Evolutionary conservation across 1,140 invertebrate genomes (phyloP), one percentile per base, ranked within the genome.

Genomic region (Mycetomoellerius zeteki): DNA sequence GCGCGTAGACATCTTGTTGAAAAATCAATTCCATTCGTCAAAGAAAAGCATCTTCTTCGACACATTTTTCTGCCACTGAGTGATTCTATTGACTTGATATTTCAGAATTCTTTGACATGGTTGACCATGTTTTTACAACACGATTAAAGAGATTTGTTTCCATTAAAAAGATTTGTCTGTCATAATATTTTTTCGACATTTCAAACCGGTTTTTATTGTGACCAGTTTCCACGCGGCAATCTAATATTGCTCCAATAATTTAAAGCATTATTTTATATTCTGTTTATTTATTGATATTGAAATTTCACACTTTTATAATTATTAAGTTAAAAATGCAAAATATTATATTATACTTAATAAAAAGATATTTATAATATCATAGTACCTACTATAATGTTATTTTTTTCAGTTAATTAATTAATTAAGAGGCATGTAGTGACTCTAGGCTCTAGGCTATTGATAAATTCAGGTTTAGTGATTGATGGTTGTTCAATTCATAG

Each of bases 1-100:
- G 73, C 30, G 54, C 72, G 85, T 67, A 33, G 50, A 54, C 64
- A 16, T 82, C 64, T 87, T 75, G 71, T 87, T 90, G 88, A 89
- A 77, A 72, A 87, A 89, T 90, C 88, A 87, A 89, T 90, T 85
- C 69, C 33, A 4, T 19, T 3, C 37, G 54, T 60, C 7, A 24
- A 71, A 81, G 54, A 19, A 82, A 73, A 60, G 37, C 54, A 12
- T 43, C 67, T 81, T 56, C 52, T 50, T 21, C n/a, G 54, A 0
- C 37, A n/a, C 37, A 54, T 33, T 64, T 14, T n/a, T 19, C 3
- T 14, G 21, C 27, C 50, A 14, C 16, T 1, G 30, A 27, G n/a
- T 27, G 21, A 1, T 37, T 72, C 14, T 27, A 56, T 80, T 80
- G 24, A 27, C 75, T 1, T 24, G 27, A 60, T 65, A 77, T 65